phyloP scores from a whole-genome alignment of 1,140 invertebrate species.

The Araneus ventricosus region DNA sequence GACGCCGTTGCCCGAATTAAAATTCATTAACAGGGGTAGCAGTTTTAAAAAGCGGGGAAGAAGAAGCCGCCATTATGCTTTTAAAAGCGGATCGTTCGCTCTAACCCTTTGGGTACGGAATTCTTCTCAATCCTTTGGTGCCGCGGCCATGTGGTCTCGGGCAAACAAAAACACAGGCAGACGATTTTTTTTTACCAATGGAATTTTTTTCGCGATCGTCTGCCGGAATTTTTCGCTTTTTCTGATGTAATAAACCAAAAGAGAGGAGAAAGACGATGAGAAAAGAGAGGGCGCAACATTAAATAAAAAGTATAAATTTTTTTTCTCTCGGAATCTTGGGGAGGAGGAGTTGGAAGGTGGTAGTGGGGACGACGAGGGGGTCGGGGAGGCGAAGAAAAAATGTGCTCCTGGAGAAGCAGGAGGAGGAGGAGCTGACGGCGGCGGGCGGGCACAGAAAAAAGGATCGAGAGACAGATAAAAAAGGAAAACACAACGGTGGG shows the following conservation, averaged over 20 bases:
- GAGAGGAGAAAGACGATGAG: background rate
- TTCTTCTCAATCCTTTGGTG: constrained; percentile 66
- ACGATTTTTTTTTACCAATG: constrained; percentile 18
- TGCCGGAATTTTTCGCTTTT: constrained; percentile 17
- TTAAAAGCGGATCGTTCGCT: constrained; percentile 35
- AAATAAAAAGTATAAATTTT: constrained; percentile 10
- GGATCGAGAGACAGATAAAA: background rate
- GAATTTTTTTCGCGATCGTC: background rate
- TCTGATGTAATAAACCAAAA: constrained; percentile 33
- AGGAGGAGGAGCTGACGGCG: background rate
- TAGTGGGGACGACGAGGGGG: background rate
- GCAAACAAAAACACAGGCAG: constrained; percentile 43
- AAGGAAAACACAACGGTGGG: constrained; percentile 18
- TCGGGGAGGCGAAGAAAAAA: background rate
- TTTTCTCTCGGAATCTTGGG: background rate
- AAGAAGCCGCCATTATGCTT: constrained; percentile 74
- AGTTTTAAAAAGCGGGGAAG: constrained; percentile 71
- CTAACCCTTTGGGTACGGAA: constrained; percentile 67
- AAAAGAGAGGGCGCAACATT: background rate
- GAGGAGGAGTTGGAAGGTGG: background rate
- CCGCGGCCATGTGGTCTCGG: constrained; percentile 52
- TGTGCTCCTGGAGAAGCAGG: background rate
- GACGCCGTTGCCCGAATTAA: constrained; percentile 64
- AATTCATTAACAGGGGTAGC: constrained; percentile 71
- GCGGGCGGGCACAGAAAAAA: background rate